phyloP scores from a whole-genome alignment of 2,113 vertebrate species.

The Leptodactylus fuscus region DNA sequence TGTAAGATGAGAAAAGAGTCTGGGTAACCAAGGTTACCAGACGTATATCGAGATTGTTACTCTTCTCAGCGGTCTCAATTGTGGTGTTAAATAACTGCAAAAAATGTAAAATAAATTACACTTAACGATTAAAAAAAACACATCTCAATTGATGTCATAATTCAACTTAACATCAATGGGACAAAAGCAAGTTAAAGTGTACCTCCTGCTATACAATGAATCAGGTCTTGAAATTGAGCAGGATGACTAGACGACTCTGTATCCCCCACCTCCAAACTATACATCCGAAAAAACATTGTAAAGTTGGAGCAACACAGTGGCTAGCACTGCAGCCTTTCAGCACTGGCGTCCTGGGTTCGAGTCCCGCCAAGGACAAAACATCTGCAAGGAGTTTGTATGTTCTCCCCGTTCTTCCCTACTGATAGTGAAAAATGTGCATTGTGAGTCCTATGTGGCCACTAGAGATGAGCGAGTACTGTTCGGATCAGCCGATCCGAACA shows the following conservation, averaged over 20 bases:
- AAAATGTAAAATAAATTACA: not conserved
- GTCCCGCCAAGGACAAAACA: no score
- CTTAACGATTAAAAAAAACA: not conserved
- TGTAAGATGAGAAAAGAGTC: constrained; percentile 74
- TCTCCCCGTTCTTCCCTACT: no score
- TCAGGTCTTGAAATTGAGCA: not conserved
- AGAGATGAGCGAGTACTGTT: no score
- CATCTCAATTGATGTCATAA: not conserved
- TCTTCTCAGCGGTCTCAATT: constrained; percentile 74
- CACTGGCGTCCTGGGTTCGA: no score
- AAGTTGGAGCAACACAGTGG: no score
- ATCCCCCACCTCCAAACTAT: no score
- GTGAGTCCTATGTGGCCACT: no score
- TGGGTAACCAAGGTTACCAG: constrained; percentile 73
- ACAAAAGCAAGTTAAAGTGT: not conserved
- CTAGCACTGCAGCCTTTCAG: no score
- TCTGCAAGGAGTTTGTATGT: no score
- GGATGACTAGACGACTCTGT: not conserved
- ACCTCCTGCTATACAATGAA: not conserved
- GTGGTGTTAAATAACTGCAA: constrained; percentile 80
- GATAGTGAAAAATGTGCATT: no score
- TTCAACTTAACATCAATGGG: not conserved
- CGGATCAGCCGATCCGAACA: no score
- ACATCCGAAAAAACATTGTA: no score
- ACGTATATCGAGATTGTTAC: constrained; percentile 69